Percentiles rank a stretch among this genome's conserved stretches.
Conservation (phyloP, 2,797 vertebrate genomes). For the Trematomus bernacchii region DNA sequence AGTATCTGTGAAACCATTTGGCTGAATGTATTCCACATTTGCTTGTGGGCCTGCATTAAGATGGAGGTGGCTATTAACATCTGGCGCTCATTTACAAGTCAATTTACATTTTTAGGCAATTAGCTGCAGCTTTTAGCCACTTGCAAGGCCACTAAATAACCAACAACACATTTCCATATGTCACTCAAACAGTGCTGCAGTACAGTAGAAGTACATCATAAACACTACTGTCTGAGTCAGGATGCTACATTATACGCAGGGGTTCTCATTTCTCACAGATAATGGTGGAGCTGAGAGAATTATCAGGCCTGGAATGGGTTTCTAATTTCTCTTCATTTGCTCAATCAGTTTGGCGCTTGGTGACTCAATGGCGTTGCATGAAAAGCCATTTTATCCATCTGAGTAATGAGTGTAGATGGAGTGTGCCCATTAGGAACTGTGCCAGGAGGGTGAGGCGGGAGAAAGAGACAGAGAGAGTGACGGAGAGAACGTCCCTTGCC, state of each 20-base stretch:
- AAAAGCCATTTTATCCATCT: slow-evolving; percentile 76
- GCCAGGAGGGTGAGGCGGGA: slow-evolving; percentile 61
- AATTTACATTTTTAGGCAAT: slow-evolving; percentile 68
- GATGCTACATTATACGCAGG: slow-evolving; percentile 10
- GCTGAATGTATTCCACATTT: slow-evolving; percentile 23
- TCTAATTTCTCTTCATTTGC: slow-evolving; percentile 70
- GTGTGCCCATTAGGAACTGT: slow-evolving; percentile 68
- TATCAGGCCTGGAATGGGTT: slow-evolving; percentile 38
- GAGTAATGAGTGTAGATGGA: slow-evolving; percentile 80
- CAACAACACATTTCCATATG: slow-evolving; percentile 43
- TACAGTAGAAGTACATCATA: not conserved
- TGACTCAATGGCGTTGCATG: slow-evolving; percentile 61
- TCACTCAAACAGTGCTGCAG: slow-evolving; percentile 37
- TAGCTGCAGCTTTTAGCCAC: slow-evolving; percentile 57
- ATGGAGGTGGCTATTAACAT: slow-evolving; percentile 53
- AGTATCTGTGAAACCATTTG: slow-evolving; percentile 27
- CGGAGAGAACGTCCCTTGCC: slow-evolving; percentile 29
- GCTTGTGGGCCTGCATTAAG: slow-evolving; percentile 25
- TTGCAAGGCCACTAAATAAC: slow-evolving; percentile 24
- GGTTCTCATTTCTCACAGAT: slow-evolving; percentile 33
- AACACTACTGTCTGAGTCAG: not conserved
- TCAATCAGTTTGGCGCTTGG: slow-evolving; percentile 52
- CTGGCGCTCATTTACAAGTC: slow-evolving; percentile 55
- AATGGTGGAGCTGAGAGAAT: slow-evolving; percentile 30
- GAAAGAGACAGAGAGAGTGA: slow-evolving; percentile 1